Base-by-base conservation (phyloP, 2,797 vertebrate species). In the Acanthornis magna region DNA sequence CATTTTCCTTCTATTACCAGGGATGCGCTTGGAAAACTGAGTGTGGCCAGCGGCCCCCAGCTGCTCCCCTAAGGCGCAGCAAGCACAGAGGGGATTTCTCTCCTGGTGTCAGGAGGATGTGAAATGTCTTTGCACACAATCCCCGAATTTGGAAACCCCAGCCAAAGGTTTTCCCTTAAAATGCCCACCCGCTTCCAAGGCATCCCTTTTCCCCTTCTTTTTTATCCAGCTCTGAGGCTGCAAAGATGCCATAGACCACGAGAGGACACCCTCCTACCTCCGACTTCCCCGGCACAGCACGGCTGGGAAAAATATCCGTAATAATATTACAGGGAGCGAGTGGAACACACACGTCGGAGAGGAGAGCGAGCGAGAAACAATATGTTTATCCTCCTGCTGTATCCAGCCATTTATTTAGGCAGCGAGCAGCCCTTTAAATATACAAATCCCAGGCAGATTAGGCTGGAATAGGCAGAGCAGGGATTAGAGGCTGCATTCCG, bases 251-350 rank as follows among this genome's bases (percentile, higher is more conserved):
- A 47, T 54, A 84, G 70, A 91, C 96, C 97, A 97, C 97, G 57
- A 97, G 98, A 98, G 97, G 97, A 97, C 97, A 97, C 94, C 93
- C 95, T 88, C 48, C 95, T 87, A 97, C 97, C 96, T 98, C 92
- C 80, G 53, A 98, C 95, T 71, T 89, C 23, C 54, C 73, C 63
- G 22, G 36, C 22, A 7, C 84, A 3, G 20, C 36, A 11, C 61
- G 58, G 62, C 81, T 30, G 71, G 55, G 27, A 87, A 81, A 96
- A 96, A 95, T 70, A 80, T 91, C 89, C 87, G 2, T 55, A 57
- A 90, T 84, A 76, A 84, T 34, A 34, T 95, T 92, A 72, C 77
- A 81, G 95, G 73, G 93, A 93, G 67, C 83, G 30, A 77, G 81
- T 81, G 87, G 92, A 96, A 97, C 61, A 95, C 90, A 95, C 97